Conservation (phyloP, 1,140 invertebrate genomes). For the Cotesia glomerata region DNA sequence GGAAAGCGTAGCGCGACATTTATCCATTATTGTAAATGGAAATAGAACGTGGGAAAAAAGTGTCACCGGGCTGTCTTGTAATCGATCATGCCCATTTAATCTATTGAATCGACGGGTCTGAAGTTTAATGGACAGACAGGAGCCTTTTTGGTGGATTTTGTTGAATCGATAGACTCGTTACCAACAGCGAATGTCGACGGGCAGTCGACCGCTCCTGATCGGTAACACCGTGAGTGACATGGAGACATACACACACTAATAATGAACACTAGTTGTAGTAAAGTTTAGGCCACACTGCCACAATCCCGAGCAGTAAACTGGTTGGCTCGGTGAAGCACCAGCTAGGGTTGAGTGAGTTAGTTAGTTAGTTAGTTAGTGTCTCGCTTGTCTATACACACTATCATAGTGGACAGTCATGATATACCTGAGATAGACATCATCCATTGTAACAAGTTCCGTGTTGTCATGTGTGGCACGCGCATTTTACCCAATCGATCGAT, state of each 20-base stretch:
- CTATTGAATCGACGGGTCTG: neutral
- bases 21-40: neutral
- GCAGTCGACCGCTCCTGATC: neutral
- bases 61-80: neutral
- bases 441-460: neutral
- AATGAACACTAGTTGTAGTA: too few species aligned
- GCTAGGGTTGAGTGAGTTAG: too few species aligned
- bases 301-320: too few species aligned
- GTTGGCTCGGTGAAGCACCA: too few species aligned
- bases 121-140: neutral
- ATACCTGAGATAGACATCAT: neutral
- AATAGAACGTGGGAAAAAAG: constrained; percentile 9
- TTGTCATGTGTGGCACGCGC: constrained; percentile 13
- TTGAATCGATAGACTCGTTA: constrained; percentile 21
- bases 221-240: constrained; percentile 17
- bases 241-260: too few species aligned
- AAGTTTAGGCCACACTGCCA: too few species aligned
- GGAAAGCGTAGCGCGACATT: neutral
- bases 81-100: neutral
- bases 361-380: too few species aligned
- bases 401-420: too few species aligned
- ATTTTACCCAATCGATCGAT: constrained; percentile 2
- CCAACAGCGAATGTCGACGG: constrained; percentile 7
- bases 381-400: too few species aligned
- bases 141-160: neutral